A percentile compares a stretch with the other conserved stretches of the same genome.
Conservation (phyloP, 2,888 invertebrate species). For the Philereme vetulata region DNA sequence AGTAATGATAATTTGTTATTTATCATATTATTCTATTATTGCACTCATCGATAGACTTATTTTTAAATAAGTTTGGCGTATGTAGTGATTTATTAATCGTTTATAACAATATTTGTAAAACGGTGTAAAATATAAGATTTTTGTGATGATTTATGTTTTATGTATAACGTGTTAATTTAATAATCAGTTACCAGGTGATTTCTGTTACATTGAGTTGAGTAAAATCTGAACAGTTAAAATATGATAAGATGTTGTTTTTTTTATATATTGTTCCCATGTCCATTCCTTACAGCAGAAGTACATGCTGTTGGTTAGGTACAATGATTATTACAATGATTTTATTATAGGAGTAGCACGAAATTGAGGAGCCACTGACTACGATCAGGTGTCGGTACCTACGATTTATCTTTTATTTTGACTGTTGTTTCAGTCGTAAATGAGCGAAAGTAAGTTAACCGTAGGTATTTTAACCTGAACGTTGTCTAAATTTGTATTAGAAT, state of each 20-base stretch:
- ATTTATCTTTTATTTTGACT: conserved; percentile 13
- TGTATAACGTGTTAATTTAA: conserved; percentile 79
- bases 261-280: conserved; percentile 68
- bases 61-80: conserved; percentile 73
- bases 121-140: conserved; percentile 60
- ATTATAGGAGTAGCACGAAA: conserved; percentile 68
- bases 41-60: conserved; percentile 77
- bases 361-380: conserved; percentile 53
- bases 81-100: conserved; percentile 66
- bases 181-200: conserved; percentile 77
- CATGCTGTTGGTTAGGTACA: conserved; percentile 45
- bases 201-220: conserved; percentile 80
- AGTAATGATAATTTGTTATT: conserved; percentile 78
- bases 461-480: conserved; percentile 29
- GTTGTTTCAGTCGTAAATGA: conserved; percentile 15
- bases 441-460: conserved; percentile 17
- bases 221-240: conserved; percentile 74
- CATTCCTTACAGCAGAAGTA: conserved; percentile 38
- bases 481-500: conserved; percentile 45
- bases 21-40: conserved; percentile 74
- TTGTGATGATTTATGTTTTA: conserved; percentile 72
- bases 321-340: conserved; percentile 56
- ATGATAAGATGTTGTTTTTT: conserved; percentile 77
- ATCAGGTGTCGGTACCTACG: conserved; percentile 41
- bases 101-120: conserved; percentile 69